Evolutionary conservation across 2,888 invertebrate genomes (phyloP).

Genomic region (Neoitamus cyanurus): DNA sequence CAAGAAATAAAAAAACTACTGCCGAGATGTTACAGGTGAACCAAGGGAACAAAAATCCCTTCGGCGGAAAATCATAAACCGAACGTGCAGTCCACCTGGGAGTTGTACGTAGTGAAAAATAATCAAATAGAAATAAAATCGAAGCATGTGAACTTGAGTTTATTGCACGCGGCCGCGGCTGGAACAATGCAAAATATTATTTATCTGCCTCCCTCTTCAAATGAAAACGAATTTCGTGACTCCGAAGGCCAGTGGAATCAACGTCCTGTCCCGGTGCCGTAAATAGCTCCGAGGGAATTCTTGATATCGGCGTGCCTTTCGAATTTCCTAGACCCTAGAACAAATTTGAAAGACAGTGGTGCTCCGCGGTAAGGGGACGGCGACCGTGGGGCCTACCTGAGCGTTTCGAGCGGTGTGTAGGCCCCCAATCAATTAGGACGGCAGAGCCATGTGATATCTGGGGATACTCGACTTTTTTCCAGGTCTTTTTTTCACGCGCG

Average conservation of each 20-base stretch:
- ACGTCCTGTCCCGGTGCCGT: not conserved
- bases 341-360: constrained; percentile 16
- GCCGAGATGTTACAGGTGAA: not conserved
- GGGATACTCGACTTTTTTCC: not conserved
- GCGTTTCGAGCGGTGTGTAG: not conserved
- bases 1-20: not conserved
- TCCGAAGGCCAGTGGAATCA: not conserved
- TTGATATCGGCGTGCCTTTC: not conserved
- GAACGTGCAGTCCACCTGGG: not conserved
- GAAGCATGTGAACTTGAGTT: not conserved
- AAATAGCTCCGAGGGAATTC: not conserved
- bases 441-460: not conserved
- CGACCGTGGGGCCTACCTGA: not conserved
- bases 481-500: not conserved
- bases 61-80: not conserved
- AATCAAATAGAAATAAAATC: not conserved
- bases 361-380: not conserved
- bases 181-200: constrained; percentile 50
- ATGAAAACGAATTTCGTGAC: constrained; percentile 37
- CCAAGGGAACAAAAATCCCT: not conserved
- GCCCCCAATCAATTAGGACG: constrained; percentile 16
- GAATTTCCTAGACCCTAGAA: not conserved
- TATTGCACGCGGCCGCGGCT: constrained; percentile 40
- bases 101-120: not conserved
- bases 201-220: constrained; percentile 40